Evolutionary conservation across 2,888 invertebrate genomes (phyloP).

Genomic region (Meiosimyza decipiens): DNA sequence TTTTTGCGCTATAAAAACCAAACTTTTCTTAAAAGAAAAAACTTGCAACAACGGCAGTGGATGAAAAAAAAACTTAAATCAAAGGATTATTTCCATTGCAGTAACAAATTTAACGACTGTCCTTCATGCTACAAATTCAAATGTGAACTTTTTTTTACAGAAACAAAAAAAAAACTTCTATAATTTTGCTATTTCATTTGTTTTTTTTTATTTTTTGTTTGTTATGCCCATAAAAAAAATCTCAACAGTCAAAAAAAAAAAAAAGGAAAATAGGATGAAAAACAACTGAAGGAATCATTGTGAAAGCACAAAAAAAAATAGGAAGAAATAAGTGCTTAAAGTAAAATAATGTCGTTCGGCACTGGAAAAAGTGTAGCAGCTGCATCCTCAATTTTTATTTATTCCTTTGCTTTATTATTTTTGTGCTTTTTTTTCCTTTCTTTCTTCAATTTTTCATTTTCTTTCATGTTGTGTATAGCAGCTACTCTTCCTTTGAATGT

Average conservation of each 20-base stretch:
- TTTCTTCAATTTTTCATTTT: not conserved
- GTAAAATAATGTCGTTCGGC: constrained; percentile 63
- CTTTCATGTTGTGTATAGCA: not conserved
- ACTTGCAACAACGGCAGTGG: no score
- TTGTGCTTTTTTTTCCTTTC: constrained; percentile 2
- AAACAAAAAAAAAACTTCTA: not conserved
- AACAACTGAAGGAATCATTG: constrained; percentile 15
- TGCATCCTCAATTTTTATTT: constrained; percentile 56
- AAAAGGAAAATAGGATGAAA: not conserved
- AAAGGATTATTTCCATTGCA: no score
- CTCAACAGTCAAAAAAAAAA: constrained; percentile 7
- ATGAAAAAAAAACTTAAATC: no score
- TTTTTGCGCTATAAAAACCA: no score
- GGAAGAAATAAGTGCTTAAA: constrained; percentile 62
- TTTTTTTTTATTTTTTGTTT: constrained; percentile 18
- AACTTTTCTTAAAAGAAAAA: no score
- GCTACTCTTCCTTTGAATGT: no score
- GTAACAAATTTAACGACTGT: constrained; percentile 17
- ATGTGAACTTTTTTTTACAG: constrained; percentile 1
- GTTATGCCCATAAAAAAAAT: constrained; percentile 25
- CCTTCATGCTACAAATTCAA: constrained; percentile 9
- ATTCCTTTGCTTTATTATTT: constrained; percentile 47
- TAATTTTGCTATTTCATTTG: not conserved
- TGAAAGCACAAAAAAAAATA: constrained; percentile 28
- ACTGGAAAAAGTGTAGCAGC: constrained; percentile 54